Conservation (phyloP, 2,888 invertebrate genomes). For the Azorinus chamasolen region DNA sequence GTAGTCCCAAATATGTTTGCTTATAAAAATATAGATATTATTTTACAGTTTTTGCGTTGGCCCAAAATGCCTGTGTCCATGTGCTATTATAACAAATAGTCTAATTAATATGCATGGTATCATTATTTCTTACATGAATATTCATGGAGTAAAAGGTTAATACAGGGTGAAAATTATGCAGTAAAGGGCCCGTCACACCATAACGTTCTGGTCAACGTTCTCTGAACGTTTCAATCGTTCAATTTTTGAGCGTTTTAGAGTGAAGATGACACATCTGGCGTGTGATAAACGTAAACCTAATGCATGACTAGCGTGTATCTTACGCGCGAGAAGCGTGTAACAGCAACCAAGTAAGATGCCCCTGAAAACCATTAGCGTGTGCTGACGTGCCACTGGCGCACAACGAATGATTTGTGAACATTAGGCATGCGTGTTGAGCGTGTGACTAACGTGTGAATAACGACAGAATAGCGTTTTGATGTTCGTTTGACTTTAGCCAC, state of each 20-base stretch:
- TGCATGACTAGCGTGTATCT: slow-evolving; percentile 29
- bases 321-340: slow-evolving; percentile 24
- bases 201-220: slow-evolving; percentile 10
- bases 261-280: slow-evolving; percentile 12
- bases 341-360: slow-evolving; percentile 27
- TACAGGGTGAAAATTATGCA: not conserved
- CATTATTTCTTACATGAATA: no score
- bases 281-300: not conserved
- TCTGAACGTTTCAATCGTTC: slow-evolving; percentile 4
- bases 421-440: slow-evolving; percentile 5
- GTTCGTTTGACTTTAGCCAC: not conserved
- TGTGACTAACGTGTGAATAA: no score
- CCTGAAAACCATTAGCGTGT: slow-evolving; percentile 31
- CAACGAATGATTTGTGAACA: slow-evolving; percentile 8
- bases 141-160: no score
- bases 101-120: no score
- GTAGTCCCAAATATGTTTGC: no score
- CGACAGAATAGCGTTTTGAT: not conserved
- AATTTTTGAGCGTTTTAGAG: slow-evolving; percentile 2
- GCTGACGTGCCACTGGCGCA: slow-evolving; percentile 10
- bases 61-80: no score
- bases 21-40: no score
- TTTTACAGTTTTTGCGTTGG: no score
- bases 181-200: slow-evolving; percentile 10
- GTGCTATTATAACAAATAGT: no score